These are phyloP conservation scores for Cryptocephalus primarius DNA, from an alignment of 2,888 invertebrate genomes.

Conservation along the genomic window DNA sequence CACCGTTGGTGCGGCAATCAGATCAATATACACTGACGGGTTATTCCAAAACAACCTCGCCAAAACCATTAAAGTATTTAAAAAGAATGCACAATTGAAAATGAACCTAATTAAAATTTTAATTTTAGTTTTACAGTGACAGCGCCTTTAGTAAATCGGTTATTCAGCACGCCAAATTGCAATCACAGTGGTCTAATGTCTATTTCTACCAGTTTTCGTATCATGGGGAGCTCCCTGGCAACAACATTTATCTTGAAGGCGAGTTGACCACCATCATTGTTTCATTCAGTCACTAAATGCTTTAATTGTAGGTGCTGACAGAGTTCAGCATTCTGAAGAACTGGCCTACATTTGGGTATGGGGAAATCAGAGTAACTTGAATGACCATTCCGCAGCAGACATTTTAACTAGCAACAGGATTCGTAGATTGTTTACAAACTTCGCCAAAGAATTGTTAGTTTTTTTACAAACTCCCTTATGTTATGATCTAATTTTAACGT, in stretches of 20 bases:
- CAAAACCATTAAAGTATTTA: conserved; percentile 4
- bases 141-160: conserved; percentile 4
- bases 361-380: conserved; percentile 7
- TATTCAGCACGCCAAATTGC: conserved; percentile 6
- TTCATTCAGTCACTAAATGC: neutral
- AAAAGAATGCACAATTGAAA: too few relatives aligned
- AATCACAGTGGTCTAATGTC: conserved; percentile 7
- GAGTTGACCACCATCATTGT: too few relatives aligned
- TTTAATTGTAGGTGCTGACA: neutral
- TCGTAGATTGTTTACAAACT: conserved; percentile 7
- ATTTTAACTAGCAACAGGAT: conserved; percentile 5
- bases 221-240: conserved; percentile 6
- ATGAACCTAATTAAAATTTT: too few relatives aligned
- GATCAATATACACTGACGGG: conserved; percentile 4
- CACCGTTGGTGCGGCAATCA: neutral
- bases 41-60: conserved; percentile 5
- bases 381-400: conserved; percentile 2
- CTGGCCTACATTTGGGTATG: conserved; percentile 12
- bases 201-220: conserved; percentile 12
- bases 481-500: too few relatives aligned
- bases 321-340: conserved; percentile 16
- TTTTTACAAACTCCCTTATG: too few relatives aligned
- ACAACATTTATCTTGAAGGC: conserved; percentile 7
- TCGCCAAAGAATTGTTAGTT: conserved; percentile 12
- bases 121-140: conserved; percentile 8